Base-by-base conservation (phyloP, 2,797 vertebrate genomes). In the Enteromius unitaeniatus region DNA sequence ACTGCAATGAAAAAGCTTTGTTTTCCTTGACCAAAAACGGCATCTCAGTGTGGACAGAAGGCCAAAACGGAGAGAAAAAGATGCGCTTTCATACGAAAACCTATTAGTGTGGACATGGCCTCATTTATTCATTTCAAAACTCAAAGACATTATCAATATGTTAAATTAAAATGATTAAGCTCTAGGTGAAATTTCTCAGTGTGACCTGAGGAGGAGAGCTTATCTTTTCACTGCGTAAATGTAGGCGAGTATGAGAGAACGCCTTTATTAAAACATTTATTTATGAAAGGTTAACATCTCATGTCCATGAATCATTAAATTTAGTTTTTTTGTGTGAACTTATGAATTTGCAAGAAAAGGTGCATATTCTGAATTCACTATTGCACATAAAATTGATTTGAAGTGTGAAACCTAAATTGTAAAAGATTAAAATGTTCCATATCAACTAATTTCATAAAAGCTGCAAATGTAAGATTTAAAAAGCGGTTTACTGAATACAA, bases 161-260 rank as follows among this genome's bases (percentile, higher is more conserved):
- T 37, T 78, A 2, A 51, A 34, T 23, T 47, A 45, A n/a, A 21
- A 7, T 28, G 1, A 80, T 34, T 67, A 37, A 34, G 72, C 3
- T 28, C 11, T 31, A 34, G 45, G 37, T 70, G 6, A 45, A n/a
- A 26, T 51, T 58, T 58, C 67, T 42, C 65, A 58, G 10, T 53
- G 10, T 34, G 10, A 34, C 65, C 15, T 28, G 34, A 70, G 17
- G 40, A 72, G 68, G 26, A n/a, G 60, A 49, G 53, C 3, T 26
- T 42, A 23, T 58, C 34, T 42, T 80, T 70, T 10, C 7, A 62
- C 19, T 81, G 53, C 70, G 78, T 73, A 81, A 72, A 81, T 10
- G 23, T 72, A 45, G 37, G 51, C 9, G 49, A 69, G 67, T 60
- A 40, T 2, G 34, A 19, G n/a, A 28, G 19, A 69, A 14, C 7